A percentile compares a stretch with the other conserved stretches of the same genome.
Conservation (phyloP, 2,113 vertebrate species). For the Stigmatopora nigra region DNA sequence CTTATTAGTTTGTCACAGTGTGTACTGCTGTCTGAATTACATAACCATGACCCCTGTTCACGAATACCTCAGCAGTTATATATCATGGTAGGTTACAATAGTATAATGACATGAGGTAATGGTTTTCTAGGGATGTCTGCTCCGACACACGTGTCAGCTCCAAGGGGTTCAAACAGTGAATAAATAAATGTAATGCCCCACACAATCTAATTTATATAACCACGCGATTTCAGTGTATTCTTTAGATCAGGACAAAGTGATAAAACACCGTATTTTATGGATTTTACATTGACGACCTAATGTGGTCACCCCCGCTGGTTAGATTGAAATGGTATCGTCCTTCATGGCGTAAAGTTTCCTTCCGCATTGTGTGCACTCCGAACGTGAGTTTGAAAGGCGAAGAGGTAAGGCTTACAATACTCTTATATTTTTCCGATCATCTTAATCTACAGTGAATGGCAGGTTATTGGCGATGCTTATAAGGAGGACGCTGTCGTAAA, state of each 20-base stretch:
- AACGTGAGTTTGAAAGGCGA: constrained; percentile 28
- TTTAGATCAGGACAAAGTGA: accelerated
- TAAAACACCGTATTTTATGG: not conserved
- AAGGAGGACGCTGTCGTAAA: not conserved
- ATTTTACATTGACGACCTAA: not conserved
- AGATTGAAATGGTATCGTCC: constrained; percentile 35
- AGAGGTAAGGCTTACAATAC: constrained; percentile 43
- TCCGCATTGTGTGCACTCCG: constrained; percentile 46
- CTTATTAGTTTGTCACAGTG: not conserved
- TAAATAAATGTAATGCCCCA: not conserved
- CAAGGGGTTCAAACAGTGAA: too few relatives aligned
- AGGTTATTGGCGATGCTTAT: not conserved
- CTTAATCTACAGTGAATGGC: not conserved
- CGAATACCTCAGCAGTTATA: constrained; percentile 32
- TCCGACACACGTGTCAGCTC: not conserved
- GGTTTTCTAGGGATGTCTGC: constrained; percentile 12
- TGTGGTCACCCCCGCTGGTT: not conserved
- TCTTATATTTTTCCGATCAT: not conserved
- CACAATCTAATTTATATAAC: not conserved
- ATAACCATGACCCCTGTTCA: constrained; percentile 61
- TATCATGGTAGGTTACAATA: constrained; percentile 20
- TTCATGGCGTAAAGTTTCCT: constrained; percentile 54
- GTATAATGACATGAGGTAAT: constrained; percentile 20
- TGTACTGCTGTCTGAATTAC: constrained; percentile 34
- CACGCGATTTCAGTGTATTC: not conserved